A percentile compares a stretch with the other conserved stretches of the same genome.
Evolutionary conservation across 2,888 invertebrate species (phyloP).

Genomic region (Stegana nigrithorax): DNA sequence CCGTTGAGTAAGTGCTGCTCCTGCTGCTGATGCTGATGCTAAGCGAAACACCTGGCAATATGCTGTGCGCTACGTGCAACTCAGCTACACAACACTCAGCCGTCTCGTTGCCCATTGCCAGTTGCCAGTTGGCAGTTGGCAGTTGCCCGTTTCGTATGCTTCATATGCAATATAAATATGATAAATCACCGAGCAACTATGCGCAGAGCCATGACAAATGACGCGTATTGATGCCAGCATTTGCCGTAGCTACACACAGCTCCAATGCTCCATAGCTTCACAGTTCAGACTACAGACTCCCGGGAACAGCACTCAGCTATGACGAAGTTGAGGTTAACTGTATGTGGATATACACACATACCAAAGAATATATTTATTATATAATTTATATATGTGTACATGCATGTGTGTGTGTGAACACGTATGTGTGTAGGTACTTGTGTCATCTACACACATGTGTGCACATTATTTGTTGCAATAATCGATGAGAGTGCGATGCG

Average conservation of each 20-base stretch:
- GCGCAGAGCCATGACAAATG: slow-evolving; percentile 47
- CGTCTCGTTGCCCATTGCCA: too few species aligned
- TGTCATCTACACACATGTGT: slow-evolving; percentile 2
- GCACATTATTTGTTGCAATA: slow-evolving; percentile 35
- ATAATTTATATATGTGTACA: neutral
- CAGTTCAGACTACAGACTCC: too few species aligned
- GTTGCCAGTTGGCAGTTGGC: too few species aligned
- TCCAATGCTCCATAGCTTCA: slow-evolving; percentile 19
- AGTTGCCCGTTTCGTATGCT: too few species aligned
- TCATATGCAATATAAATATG: too few species aligned
- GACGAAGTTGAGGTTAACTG: slow-evolving; percentile 27
- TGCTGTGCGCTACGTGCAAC: too few species aligned
- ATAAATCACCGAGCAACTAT: slow-evolving; percentile 47
- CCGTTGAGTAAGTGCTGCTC: too few species aligned
- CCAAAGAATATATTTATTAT: neutral
- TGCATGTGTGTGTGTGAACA: neutral
- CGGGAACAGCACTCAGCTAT: too few species aligned
- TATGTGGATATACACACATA: neutral
- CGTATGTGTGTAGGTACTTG: neutral
- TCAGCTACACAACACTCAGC: too few species aligned
- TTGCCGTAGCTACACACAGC: neutral
- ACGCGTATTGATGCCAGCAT: slow-evolving; percentile 43
- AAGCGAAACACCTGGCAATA: too few species aligned
- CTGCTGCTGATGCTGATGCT: too few species aligned
- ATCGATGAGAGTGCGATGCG: slow-evolving; percentile 61